These are phyloP conservation scores for Helicolenus hilgendorfi DNA, from an alignment of 2,797 vertebrate species.

Conservation along the genomic window DNA sequence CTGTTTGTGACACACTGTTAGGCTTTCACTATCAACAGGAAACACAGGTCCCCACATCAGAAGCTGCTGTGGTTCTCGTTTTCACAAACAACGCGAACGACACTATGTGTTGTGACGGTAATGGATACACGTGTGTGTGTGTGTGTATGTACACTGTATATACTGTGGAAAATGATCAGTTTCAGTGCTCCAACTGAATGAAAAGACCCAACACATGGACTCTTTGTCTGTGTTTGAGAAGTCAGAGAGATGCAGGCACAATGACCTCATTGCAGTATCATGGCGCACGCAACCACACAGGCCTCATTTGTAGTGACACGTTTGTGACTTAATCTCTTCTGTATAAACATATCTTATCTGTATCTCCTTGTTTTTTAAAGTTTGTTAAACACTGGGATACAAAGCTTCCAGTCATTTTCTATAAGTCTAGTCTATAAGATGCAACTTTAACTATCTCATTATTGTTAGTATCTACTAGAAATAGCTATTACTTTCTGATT, in stretches of 20 bases:
- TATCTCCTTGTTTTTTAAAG: no score
- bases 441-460: not conserved
- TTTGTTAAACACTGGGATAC: not conserved
- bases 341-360: not conserved
- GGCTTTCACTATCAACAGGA: constrained; percentile 43
- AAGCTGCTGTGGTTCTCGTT: not conserved
- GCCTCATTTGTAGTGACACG: no score
- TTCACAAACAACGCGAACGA: constrained; percentile 14
- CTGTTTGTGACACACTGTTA: not conserved
- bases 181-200: not conserved
- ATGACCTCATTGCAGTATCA: not conserved
- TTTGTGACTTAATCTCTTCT: not conserved
- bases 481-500: not conserved
- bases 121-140: not conserved
- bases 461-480: not conserved
- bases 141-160: no score
- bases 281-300: not conserved
- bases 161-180: not conserved
- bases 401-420: not conserved
- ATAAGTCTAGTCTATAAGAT: not conserved
- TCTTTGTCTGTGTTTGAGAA: not conserved
- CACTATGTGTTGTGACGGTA: not conserved
- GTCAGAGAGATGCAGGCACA: not conserved
- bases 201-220: not conserved
- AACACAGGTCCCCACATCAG: constrained; percentile 25